These are phyloP conservation scores for Mohoua ochrocephala DNA, from an alignment of 2,113 vertebrate genomes.

Conservation along the genomic window DNA sequence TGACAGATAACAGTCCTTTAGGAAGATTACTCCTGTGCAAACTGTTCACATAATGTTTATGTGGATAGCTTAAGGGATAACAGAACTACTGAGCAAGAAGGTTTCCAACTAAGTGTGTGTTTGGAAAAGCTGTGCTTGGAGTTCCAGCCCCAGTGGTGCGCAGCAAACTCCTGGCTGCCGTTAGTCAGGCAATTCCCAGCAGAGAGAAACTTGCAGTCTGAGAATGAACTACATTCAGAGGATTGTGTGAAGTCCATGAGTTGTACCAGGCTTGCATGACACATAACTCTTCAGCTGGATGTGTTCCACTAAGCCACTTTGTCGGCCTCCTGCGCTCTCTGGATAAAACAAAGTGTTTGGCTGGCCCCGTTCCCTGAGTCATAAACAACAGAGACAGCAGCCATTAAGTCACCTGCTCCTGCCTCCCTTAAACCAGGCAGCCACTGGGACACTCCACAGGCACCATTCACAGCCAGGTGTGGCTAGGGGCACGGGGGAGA, in stretches of 20 bases:
- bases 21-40: neutral
- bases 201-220: neutral
- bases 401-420: neutral
- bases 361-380: neutral
- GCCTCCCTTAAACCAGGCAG: neutral
- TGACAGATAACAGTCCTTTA: neutral
- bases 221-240: neutral
- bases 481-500: neutral
- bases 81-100: neutral
- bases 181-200: neutral
- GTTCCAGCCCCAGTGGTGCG: fast-evolving
- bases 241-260: neutral
- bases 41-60: neutral
- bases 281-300: neutral
- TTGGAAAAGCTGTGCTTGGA: neutral
- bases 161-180: neutral
- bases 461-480: neutral
- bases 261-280: neutral
- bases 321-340: neutral
- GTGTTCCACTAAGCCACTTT: neutral
- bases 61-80: neutral
- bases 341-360: neutral
- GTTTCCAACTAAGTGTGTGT: neutral
- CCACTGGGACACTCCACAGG: neutral
- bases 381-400: neutral